Conservation (phyloP, 2,888 invertebrate species). For the Nomada ferruginata region DNA sequence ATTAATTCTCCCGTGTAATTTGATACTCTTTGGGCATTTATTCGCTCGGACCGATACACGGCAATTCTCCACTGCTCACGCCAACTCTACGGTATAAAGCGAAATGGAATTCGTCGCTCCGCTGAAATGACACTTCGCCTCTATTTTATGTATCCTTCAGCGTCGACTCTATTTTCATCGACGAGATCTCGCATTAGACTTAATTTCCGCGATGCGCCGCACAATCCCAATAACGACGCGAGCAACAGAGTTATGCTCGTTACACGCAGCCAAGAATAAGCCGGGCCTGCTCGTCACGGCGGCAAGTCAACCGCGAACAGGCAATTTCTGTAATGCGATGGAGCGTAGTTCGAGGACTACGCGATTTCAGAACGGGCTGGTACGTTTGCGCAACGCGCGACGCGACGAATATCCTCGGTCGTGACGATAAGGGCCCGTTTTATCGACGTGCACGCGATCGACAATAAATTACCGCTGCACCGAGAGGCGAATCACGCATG, state of each 20-base stretch:
- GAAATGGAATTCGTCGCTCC: background rate
- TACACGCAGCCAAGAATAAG: slow-evolving; percentile 59
- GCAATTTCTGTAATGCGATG: slow-evolving; percentile 64
- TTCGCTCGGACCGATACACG: too few species aligned
- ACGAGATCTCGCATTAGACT: background rate
- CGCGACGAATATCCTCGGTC: slow-evolving; percentile 4
- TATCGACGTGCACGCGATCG: slow-evolving; percentile 52
- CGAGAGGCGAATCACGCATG: slow-evolving; percentile 28
- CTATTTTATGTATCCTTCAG: background rate
- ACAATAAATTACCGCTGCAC: slow-evolving; percentile 53
- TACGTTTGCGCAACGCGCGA: slow-evolving; percentile 44
- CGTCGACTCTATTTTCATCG: slow-evolving; percentile 16
- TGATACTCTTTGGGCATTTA: too few species aligned
- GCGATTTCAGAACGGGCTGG: slow-evolving; percentile 62
- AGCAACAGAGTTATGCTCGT: slow-evolving; percentile 54
- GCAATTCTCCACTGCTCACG: too few species aligned
- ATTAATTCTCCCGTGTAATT: too few species aligned
- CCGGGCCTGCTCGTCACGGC: slow-evolving; percentile 42
- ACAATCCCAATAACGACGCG: slow-evolving; percentile 52
- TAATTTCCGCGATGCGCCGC: slow-evolving; percentile 34
- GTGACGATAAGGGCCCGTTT: slow-evolving; percentile 49
- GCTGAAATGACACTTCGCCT: background rate
- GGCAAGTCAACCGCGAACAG: slow-evolving; percentile 69
- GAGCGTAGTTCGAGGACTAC: slow-evolving; percentile 34
- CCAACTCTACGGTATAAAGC: too few species aligned